Evolutionary conservation across 2,888 invertebrate species (phyloP), one percentile per base, ranked within the genome.

Genomic region (Drosophila percnosoma): DNA sequence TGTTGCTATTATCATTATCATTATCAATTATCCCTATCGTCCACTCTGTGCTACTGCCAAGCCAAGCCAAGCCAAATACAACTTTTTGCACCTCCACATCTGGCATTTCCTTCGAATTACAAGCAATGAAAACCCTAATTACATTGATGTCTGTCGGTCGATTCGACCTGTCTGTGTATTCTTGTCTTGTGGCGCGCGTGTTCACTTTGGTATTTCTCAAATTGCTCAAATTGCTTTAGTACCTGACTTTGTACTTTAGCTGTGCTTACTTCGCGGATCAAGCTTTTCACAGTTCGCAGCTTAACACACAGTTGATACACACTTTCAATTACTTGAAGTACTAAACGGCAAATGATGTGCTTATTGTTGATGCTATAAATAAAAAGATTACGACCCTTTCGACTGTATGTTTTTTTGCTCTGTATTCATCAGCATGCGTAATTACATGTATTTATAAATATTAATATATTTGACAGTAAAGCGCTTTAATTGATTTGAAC

Each of bases 1-100:
- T 29, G 15, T 29, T 21, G 11, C 15, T 24, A 45, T 58, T 61
- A 79, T 79, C 75, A 33, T 33, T 33, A 33, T 33, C 33, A 71
- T 70, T 70, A 79, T 67, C 61, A 78, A 67, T 79, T 77, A 77
- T 74, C 59, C 31, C 60, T 68, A 54, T 59, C 61, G 31, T 58
- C 54, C 57, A 45, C 42, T 45, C 36, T 27, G 21, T 36, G 29
- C 18, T 21, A 8, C 57, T 21, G 18, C 10, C 27, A 27, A 18
- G 0, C 27, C 27, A 24, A 24, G 18, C 10, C 27, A 27, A 18
- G 27, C 10, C 49, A 48, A 61, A 53, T 36, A 67, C 24, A 38
- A 27, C 27, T 13, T 7, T 21, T 21, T 21, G 21, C 31, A 55
- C 8, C 55, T 55, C n/a, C 1, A 11, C 3, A 11, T 18, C 24